These are phyloP conservation scores for Thymelicus lineola DNA, from an alignment of 2,888 invertebrate species.

Conservation along the genomic window DNA sequence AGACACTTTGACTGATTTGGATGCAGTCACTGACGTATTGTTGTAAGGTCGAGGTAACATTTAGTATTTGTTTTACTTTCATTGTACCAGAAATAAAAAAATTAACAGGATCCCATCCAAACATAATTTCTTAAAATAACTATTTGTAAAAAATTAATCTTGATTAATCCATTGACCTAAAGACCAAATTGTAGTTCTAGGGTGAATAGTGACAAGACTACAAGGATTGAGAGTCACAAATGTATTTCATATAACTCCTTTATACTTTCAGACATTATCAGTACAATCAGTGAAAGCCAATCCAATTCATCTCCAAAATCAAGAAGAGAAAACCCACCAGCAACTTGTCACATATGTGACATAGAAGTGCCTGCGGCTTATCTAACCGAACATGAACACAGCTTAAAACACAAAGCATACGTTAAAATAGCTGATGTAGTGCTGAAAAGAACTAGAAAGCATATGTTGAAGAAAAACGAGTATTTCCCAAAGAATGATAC, in stretches of 20 bases:
- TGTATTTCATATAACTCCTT: not conserved
- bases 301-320: not conserved
- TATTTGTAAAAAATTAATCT: too few relatives aligned
- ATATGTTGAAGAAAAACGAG: conserved; percentile 39
- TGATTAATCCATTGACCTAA: too few relatives aligned
- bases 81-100: too few relatives aligned
- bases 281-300: not conserved
- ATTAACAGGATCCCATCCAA: too few relatives aligned
- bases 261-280: conserved; percentile 22
- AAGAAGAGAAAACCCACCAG: conserved; percentile 24
- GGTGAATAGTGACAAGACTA: too few relatives aligned
- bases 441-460: conserved; percentile 47
- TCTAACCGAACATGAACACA: conserved; percentile 48
- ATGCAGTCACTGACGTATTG: too few relatives aligned
- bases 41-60: too few relatives aligned
- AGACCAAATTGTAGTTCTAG: too few relatives aligned
- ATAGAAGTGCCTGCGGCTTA: conserved; percentile 50
- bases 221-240: too few relatives aligned
- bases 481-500: conserved; percentile 15
- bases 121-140: too few relatives aligned
- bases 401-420: conserved; percentile 49
- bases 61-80: too few relatives aligned
- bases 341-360: conserved; percentile 54
- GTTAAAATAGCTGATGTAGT: conserved; percentile 49
- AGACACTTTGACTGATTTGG: too few relatives aligned